Evolutionary conservation across 2,797 vertebrate genomes (phyloP).

Genomic region (Rhinoraja longicauda): DNA sequence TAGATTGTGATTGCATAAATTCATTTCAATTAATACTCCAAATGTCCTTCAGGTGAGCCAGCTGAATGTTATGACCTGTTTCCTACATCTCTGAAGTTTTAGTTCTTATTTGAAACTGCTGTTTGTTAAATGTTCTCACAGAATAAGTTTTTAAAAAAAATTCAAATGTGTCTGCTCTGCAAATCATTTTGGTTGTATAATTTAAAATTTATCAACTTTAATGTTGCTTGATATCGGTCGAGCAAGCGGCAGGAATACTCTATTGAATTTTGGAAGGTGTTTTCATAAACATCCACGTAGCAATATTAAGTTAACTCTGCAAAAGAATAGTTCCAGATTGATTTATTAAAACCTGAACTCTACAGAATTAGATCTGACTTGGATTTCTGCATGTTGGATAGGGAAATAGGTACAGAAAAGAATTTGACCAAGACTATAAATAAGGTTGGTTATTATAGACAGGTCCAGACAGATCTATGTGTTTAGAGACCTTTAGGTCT

Average conservation of each 20-base stretch:
- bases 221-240: slow-evolving; percentile 1
- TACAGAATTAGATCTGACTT: slow-evolving; percentile 20
- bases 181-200: neutral
- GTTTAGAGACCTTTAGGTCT: slow-evolving; percentile 14
- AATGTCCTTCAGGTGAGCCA: neutral
- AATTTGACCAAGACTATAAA: slow-evolving; percentile 19
- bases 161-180: neutral
- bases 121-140: slow-evolving; percentile 1
- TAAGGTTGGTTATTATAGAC: slow-evolving; percentile 35
- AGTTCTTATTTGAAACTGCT: neutral
- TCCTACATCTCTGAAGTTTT: neutral
- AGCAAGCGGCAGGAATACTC: neutral
- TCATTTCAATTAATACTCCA: neutral
- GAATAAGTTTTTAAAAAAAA: neutral
- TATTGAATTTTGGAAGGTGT: slow-evolving; percentile 28
- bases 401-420: slow-evolving; percentile 32
- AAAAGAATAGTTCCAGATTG: slow-evolving; percentile 12
- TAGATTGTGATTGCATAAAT: neutral
- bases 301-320: slow-evolving; percentile 6
- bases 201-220: slow-evolving; percentile 31
- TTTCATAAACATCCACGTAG: neutral
- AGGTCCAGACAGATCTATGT: slow-evolving; percentile 4
- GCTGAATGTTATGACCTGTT: neutral
- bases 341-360: slow-evolving; percentile 25
- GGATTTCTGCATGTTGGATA: slow-evolving; percentile 2